Conservation (phyloP, 2,113 vertebrate genomes). For the Psittacula cyanocephala region DNA sequence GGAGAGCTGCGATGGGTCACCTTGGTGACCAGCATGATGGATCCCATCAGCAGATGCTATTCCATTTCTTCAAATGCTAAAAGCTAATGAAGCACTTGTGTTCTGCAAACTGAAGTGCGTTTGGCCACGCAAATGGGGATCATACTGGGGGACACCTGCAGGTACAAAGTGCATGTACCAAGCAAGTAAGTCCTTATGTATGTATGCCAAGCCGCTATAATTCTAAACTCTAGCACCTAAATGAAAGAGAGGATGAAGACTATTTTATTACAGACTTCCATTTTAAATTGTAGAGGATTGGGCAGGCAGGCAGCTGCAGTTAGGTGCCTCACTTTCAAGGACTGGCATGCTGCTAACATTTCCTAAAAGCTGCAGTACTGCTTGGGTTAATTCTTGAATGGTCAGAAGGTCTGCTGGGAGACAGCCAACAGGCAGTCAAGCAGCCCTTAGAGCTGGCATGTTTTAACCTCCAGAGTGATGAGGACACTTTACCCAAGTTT, state of each 20-base stretch:
- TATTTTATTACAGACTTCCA: neutral
- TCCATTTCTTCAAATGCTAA: neutral
- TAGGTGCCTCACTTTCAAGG: neutral
- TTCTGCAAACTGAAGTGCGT: neutral
- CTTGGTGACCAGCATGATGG: neutral
- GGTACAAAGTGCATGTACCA: neutral
- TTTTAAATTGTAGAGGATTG: neutral
- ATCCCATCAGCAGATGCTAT: neutral
- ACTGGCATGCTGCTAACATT: neutral
- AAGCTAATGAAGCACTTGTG: neutral
- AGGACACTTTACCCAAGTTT: neutral
- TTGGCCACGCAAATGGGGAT: neutral
- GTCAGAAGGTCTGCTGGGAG: neutral
- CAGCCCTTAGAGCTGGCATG: neutral
- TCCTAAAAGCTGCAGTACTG: neutral
- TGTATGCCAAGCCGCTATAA: neutral
- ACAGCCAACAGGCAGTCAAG: neutral
- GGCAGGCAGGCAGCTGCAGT: neutral
- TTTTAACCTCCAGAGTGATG: neutral
- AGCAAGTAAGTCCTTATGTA: neutral
- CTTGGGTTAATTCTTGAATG: neutral
- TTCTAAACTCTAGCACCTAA: neutral
- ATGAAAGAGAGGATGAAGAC: neutral
- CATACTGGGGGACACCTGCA: neutral
- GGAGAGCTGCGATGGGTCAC: neutral